Evolutionary conservation across 2,113 vertebrate species (phyloP).

Genomic region (Piaya cayana): DNA sequence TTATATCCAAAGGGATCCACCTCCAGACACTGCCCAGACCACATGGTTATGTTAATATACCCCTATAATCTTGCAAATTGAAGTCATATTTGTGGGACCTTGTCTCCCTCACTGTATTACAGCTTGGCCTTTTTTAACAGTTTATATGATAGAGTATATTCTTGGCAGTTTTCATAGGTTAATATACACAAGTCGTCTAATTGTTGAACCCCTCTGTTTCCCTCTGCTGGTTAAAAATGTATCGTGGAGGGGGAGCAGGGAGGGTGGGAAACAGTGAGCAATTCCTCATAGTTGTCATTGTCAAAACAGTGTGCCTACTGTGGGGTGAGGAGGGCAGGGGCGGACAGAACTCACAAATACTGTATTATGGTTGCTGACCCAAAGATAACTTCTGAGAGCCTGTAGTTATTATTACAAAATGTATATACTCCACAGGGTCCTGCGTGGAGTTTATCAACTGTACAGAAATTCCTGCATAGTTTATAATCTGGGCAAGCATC

Average conservation of each 20-base stretch:
- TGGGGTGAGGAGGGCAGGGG: background rate
- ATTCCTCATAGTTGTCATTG: background rate
- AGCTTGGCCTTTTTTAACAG: background rate
- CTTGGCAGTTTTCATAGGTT: background rate
- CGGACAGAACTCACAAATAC: background rate
- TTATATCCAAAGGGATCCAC: background rate
- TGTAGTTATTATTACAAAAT: background rate
- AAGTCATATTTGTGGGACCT: background rate
- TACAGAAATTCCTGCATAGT: slow-evolving; percentile 18
- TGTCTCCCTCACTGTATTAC: background rate
- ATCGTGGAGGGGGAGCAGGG: background rate
- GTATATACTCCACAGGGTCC: background rate
- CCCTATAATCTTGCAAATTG: background rate
- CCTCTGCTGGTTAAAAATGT: slow-evolving; percentile 5
- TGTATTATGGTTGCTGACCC: background rate
- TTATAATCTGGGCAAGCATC: slow-evolving; percentile 45
- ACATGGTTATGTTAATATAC: background rate
- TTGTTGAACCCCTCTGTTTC: slow-evolving; percentile 16
- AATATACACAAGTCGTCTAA: background rate
- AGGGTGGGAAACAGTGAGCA: background rate
- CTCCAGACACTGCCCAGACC: background rate
- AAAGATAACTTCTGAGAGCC: background rate
- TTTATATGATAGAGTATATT: background rate
- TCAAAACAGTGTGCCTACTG: background rate
- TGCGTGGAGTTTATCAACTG: slow-evolving; percentile 2